Evolutionary conservation across 2,888 invertebrate genomes (phyloP), one percentile per base, ranked within the genome.

Genomic region (Orthosia gothica): DNA sequence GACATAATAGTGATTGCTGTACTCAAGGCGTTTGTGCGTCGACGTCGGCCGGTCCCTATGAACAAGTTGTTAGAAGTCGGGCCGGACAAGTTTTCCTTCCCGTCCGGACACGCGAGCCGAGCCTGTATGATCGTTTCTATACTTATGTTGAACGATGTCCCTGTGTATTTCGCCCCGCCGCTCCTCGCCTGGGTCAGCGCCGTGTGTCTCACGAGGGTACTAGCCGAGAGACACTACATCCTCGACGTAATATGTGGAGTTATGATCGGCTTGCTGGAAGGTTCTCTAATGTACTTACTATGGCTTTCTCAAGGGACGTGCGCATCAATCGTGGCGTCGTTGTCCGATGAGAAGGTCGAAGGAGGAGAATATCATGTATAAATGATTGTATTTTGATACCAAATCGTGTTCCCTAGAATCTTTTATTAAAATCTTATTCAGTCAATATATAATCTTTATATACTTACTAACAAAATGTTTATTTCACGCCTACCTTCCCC

Each of bases 41-140:
- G 99, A 89, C 97, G 98, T 85, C 97, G 99, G 49, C 99, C 99
- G 0, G 90, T 96, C 0, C 96, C 97, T 32, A 97, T 97, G 89
- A 97, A 97, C 84, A 98, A 98, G 91, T 97, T 98, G 83, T 94
- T 98, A 77, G 97, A 97, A 52, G 95, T 98, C 26, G 98, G 99
- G 0, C 98, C 99, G 0, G 99, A 99, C 93, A 98, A 99, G 89
- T 99, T 98, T 92, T 97, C 97, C 64, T 99, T 99, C 92, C 99
- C 99, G 16, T 99, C 99, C 0, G 99, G 99, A 0, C 99, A 99
- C 93, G 98, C 99, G 0, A 99, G 99, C 45, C 96, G 99, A 85
- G 97, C 99, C 0, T 97, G 98, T 7, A 97, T 98, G 91, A 96
- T 99, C 32, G 96, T 98, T 5, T 97, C 97, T 75, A 98, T 98